Percentiles rank a stretch among this genome's conserved stretches.
phyloP scores from a whole-genome alignment of 2,888 invertebrate genomes.

The Aradus depressus region DNA sequence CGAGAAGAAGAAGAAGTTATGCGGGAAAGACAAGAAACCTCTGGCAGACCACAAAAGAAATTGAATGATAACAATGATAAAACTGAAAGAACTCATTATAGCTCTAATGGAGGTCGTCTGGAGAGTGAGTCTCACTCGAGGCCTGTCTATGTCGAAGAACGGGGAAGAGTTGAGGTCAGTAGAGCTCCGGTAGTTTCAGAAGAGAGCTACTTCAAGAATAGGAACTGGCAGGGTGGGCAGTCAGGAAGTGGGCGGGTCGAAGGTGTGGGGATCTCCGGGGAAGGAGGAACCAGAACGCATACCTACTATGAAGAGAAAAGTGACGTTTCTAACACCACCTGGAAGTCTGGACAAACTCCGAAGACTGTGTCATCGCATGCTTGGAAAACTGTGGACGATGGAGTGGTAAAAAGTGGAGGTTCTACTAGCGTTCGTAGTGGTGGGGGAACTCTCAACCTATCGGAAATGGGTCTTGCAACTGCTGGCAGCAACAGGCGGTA shows the following conservation, averaged over 20 bases:
- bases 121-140: constrained; percentile 22
- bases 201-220: not conserved
- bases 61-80: too few species aligned
- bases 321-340: constrained; percentile 28
- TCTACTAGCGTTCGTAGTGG: constrained; percentile 25
- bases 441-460: constrained; percentile 12
- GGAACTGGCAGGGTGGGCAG: not conserved
- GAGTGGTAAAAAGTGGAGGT: constrained; percentile 30
- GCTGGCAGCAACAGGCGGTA: constrained; percentile 7
- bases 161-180: constrained; percentile 18
- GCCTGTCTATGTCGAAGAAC: constrained; percentile 7
- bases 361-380: constrained; percentile 26
- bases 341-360: constrained; percentile 29
- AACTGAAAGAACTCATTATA: constrained; percentile 23
- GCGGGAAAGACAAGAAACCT: constrained; percentile 26
- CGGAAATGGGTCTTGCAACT: constrained; percentile 9
- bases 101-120: constrained; percentile 19
- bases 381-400: constrained; percentile 32
- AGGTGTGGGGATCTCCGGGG: constrained; percentile 1
- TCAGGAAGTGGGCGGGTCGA: constrained; percentile 1
- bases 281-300: constrained; percentile 5
- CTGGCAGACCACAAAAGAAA: constrained; percentile 24
- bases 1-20: constrained; percentile 27
- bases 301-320: constrained; percentile 17
- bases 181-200: not conserved